Base-by-base conservation (phyloP, 2,797 vertebrate species). In the Calcarius lapponicus region DNA sequence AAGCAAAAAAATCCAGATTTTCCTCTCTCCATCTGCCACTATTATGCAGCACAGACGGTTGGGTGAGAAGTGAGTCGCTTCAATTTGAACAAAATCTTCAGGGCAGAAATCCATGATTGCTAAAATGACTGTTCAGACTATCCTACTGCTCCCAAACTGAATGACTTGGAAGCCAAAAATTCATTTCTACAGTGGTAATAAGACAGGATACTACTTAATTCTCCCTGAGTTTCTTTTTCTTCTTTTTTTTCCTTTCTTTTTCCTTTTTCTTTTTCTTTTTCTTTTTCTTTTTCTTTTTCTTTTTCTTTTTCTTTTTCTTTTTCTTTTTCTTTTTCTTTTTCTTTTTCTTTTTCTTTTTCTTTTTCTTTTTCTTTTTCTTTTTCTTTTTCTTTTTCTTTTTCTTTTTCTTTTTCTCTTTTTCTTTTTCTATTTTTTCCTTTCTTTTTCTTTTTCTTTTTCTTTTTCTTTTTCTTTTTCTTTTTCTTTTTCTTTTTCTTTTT, bases 1-100 rank as follows among this genome's bases (percentile, higher is more conserved):
- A 96, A 96, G 95, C 64, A 86, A 93, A 90, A 75, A 95, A 85
- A 86, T 72, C 38, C 90, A 28, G 26, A 65, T 95, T 94, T 91
- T 92, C 90, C 28, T 73, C 72, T 90, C 71, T 84, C 92, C 87
- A 95, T 94, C 93, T 97, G 92, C 53, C 78, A 34, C 66, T 92
- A 34, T 67, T 81, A 86, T 75, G 93, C 86, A 83, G 74, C 75
- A 91, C 85, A 97, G 91, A 92, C 18, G 7, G 85, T 11, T 81
- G 80, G 26, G 72, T 69, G 73, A 96, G 85, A 71, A 91, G 50
- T 24, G 70, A 56, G 28, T 93, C 57, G 29, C 40, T 91, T 84
- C 88, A 95, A 96, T 94, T 86, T 93, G 70, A 91, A 47, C 75
- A 87, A 86, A 92, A 92, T 91, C 89, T 91, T 76, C 64, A 53